Conservation (phyloP, 2,797 vertebrate species). For the Galaxias olidus region DNA sequence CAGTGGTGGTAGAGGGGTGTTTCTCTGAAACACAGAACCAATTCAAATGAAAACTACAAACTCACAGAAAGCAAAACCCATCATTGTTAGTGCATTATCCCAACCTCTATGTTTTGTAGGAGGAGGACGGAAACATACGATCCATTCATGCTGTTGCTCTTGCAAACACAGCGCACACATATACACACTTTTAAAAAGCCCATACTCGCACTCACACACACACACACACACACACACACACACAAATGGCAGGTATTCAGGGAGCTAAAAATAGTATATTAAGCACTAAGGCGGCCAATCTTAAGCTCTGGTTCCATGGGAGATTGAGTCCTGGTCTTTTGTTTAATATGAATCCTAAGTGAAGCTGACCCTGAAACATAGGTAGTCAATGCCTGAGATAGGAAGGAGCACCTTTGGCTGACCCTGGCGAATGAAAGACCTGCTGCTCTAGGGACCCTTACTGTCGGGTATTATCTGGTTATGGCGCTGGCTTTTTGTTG, state of each 20-base stretch:
- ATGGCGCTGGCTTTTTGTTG: neutral
- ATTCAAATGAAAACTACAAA: neutral
- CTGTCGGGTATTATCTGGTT: conserved; percentile 19
- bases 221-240: conserved; percentile 9
- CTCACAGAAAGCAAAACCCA: conserved; percentile 1
- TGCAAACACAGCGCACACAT: neutral
- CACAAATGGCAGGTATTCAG: neutral
- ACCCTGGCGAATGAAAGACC: no score
- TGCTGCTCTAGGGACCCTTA: conserved; percentile 29
- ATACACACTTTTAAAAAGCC: no score
- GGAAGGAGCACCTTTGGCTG: neutral
- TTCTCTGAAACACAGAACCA: conserved; percentile 13
- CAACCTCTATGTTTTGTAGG: no score
- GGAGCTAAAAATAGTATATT: conserved; percentile 14
- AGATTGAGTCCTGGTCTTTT: no score
- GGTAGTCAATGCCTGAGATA: neutral
- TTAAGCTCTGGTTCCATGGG: no score
- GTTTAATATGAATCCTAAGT: no score
- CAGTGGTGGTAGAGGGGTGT: conserved; percentile 20
- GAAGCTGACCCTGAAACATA: no score
- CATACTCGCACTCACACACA: conserved; percentile 9
- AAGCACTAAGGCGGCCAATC: conserved; percentile 17
- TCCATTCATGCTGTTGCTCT: no score
- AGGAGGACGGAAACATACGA: no score
- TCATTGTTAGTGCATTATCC: conserved; percentile 13